phyloP scores from a whole-genome alignment of 2,888 invertebrate genomes.

The Himalopsyche kuldschensis region DNA sequence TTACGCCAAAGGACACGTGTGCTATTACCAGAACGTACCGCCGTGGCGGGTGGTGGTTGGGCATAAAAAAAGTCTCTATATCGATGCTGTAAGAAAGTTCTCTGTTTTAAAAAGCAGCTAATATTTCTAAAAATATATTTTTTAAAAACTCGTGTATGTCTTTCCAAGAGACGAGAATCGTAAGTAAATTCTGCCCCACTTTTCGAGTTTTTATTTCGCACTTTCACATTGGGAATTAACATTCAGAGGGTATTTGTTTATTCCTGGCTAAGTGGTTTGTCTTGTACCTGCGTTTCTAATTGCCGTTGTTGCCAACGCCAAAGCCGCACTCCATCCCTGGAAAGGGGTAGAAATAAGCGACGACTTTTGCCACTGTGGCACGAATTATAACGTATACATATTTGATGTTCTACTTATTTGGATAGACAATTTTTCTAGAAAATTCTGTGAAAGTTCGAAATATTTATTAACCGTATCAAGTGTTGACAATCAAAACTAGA shows the following conservation, averaged over 20 bases:
- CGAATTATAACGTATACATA: background rate
- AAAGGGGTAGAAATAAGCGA: background rate
- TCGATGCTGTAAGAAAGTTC: no score
- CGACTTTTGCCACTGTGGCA: background rate
- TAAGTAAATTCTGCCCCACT: background rate
- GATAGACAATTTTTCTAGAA: no score
- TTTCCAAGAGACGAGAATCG: background rate
- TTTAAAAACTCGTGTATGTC: background rate
- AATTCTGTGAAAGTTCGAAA: no score
- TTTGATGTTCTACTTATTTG: background rate
- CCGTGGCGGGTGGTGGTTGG: no score
- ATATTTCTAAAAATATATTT: no score
- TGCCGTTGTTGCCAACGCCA: background rate
- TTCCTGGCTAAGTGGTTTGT: conserved; percentile 24
- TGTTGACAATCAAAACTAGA: no score
- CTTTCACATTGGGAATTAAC: background rate
- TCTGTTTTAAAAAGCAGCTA: no score
- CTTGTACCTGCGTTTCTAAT: conserved; percentile 11
- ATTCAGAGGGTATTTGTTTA: background rate
- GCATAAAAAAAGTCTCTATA: no score
- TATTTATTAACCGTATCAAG: no score
- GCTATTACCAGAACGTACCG: no score
- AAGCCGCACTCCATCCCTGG: background rate
- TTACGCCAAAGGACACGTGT: no score
- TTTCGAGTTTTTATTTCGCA: background rate